Base-by-base conservation (phyloP, 2,888 invertebrate genomes). In the Thymelicus lineola region DNA sequence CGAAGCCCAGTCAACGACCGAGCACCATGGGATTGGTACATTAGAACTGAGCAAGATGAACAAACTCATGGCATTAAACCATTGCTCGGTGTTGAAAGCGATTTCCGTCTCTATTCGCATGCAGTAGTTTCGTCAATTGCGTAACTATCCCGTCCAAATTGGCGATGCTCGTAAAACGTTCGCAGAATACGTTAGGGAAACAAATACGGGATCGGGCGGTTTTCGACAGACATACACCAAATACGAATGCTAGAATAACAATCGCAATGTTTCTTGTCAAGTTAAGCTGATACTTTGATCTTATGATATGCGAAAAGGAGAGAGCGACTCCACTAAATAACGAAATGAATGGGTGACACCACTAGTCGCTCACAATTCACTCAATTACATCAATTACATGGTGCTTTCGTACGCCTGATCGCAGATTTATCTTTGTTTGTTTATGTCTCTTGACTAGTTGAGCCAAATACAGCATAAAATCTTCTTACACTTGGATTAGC, bases 151-250 rank as follows among this genome's bases (percentile, higher is more conserved):
- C 12, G n/a, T 48, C 55, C 45, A 71, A 68, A 73, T 71, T 70
- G 73, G 59, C 70, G 68, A 57, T 36, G 46, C 15, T 71, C 71
- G 62, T 75, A 72, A 75, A 75, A 70, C 59, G 59, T 70, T 59
- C 66, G 66, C 57, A 62, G 66, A 42, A 71, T 62, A 71, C 46
- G 48, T 48, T n/a, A 66, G 20, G 46, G 61, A 65, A 69, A 70
- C 67, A 71, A 75, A 73, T 70, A 50, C 59, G 35, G 69, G 73
- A 62, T 62, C 12, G n/a, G 35, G 35, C 35, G 57, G 57, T 36
- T 57, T 55, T 57, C n/a, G 28, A 57, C 35, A 35, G n/a, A 46
- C 36, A 46, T 35, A 28, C 58, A 58, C 28, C 48, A 57, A 28
- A 57, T 57, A 57, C 14, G 57, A 28, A 4, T 12, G 36, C 57